Conservation (phyloP, 2,113 vertebrate genomes). For the mouse (Mus musculus) region DNA sequence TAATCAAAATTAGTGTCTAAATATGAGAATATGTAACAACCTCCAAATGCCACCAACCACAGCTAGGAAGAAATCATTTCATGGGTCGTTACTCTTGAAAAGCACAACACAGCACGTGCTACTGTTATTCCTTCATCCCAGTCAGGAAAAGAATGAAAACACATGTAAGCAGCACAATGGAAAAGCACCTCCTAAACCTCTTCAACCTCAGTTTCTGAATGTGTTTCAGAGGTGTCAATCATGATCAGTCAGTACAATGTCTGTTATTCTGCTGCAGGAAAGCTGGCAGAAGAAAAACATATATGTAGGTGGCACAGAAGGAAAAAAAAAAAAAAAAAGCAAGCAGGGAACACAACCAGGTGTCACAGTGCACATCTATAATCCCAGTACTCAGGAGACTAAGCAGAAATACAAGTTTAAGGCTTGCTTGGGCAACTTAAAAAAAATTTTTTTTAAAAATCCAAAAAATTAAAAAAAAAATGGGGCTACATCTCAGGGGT, state of each 20-base stretch:
- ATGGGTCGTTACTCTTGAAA: neutral
- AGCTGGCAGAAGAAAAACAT: neutral
- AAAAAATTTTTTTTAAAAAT: no score
- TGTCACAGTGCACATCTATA: neutral
- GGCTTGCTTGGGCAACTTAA: neutral
- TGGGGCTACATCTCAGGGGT: neutral
- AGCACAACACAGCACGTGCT: conserved; percentile 7
- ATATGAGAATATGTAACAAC: neutral
- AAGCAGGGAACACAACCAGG: neutral
- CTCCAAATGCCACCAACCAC: neutral
- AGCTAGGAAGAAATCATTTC: conserved; percentile 27
- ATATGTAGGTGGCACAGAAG: neutral
- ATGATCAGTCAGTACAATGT: neutral
- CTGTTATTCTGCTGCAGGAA: neutral
- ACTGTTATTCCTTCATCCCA: conserved; percentile 19
- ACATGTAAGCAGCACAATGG: neutral
- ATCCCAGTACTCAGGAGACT: neutral
- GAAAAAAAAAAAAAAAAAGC: neutral
- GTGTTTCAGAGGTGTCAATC: conserved; percentile 10
- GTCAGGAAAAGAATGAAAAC: neutral
- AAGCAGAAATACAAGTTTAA: neutral
- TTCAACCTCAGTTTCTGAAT: conserved; percentile 13
- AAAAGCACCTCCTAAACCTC: neutral
- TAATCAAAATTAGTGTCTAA: neutral
- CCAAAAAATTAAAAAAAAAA: neutral